A percentile compares a stretch with the other conserved stretches of the same genome.
Evolutionary conservation across 2,113 vertebrate species (phyloP).

Genomic region (Oncorhynchus clarkii): DNA sequence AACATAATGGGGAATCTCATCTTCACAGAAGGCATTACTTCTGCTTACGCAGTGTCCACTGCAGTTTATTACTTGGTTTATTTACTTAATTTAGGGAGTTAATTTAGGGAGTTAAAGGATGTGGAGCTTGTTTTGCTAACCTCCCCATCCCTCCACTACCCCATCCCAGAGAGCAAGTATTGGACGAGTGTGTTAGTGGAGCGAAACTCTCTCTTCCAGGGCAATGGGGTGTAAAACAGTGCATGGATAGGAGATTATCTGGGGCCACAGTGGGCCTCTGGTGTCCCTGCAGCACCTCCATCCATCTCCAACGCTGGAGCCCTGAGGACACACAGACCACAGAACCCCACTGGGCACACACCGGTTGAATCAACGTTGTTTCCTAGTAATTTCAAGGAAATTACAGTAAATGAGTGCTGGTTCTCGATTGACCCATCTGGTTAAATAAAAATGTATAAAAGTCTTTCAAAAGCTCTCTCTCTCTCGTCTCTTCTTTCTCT

Average conservation of each 20-base stretch:
- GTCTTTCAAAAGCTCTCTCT: slow-evolving; percentile 39
- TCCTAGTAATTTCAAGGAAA: too few relatives aligned
- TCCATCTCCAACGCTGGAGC: not conserved
- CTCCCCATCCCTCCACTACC: not conserved
- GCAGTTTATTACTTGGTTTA: not conserved
- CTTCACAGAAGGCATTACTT: not conserved
- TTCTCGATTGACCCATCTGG: slow-evolving; percentile 47
- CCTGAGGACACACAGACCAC: not conserved
- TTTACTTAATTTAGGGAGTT: slow-evolving; percentile 32
- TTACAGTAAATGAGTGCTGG: slow-evolving; percentile 37
- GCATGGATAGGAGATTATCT: slow-evolving; percentile 59
- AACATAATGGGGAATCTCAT: too few relatives aligned
- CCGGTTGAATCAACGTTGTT: slow-evolving; percentile 35
- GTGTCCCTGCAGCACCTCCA: not conserved
- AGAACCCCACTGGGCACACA: not conserved
- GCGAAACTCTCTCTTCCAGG: slow-evolving; percentile 42
- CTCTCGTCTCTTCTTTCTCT: slow-evolving; percentile 30
- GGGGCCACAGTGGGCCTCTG: slow-evolving; percentile 17
- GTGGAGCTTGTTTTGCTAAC: not conserved
- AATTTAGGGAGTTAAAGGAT: slow-evolving; percentile 31
- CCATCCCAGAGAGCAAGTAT: slow-evolving; percentile 6
- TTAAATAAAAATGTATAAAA: slow-evolving; percentile 56
- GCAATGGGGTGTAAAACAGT: slow-evolving; percentile 58
- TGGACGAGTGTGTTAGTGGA: slow-evolving; percentile 32
- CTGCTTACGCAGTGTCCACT: not conserved